Conservation (phyloP, 2,888 invertebrate genomes). For the Dynastes maya region DNA sequence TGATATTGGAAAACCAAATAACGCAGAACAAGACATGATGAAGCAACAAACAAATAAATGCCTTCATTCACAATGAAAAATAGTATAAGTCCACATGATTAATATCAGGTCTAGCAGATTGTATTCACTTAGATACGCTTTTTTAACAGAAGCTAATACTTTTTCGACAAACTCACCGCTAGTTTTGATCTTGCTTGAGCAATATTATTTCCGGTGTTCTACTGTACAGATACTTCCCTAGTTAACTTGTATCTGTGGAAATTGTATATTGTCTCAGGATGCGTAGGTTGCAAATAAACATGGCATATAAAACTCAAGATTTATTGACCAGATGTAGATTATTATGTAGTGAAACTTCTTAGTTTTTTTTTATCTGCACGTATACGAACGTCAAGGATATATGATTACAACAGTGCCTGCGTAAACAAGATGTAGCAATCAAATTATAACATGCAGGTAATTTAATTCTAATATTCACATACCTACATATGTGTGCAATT, state of each 20-base stretch:
- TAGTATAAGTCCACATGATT: slow-evolving; percentile 28
- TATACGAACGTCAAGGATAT: slow-evolving; percentile 26
- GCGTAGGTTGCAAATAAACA: slow-evolving; percentile 32
- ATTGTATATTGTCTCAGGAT: slow-evolving; percentile 1
- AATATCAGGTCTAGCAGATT: slow-evolving; percentile 22
- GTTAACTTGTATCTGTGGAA: background rate
- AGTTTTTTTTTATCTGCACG: slow-evolving; percentile 13
- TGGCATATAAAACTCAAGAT: slow-evolving; percentile 25
- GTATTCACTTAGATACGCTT: slow-evolving; percentile 22
- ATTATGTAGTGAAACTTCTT: slow-evolving; percentile 19
- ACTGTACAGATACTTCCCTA: background rate
- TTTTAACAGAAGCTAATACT: slow-evolving; percentile 35
- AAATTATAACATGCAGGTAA: slow-evolving; percentile 5
- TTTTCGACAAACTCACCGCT: slow-evolving; percentile 21
- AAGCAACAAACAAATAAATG: slow-evolving; percentile 25
- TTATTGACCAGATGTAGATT: slow-evolving; percentile 33
- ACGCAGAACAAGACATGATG: slow-evolving; percentile 9
- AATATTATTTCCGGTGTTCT: slow-evolving; percentile 28
- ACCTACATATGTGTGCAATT: background rate
- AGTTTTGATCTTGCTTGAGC: slow-evolving; percentile 19
- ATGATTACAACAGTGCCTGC: slow-evolving; percentile 7
- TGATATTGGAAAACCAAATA: slow-evolving; percentile 9
- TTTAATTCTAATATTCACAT: background rate
- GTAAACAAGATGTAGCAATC: slow-evolving; percentile 22
- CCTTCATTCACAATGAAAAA: slow-evolving; percentile 24